Percentiles rank a stretch among this genome's conserved stretches.
phyloP scores from a whole-genome alignment of 2,113 vertebrate genomes.

The Parus major region DNA sequence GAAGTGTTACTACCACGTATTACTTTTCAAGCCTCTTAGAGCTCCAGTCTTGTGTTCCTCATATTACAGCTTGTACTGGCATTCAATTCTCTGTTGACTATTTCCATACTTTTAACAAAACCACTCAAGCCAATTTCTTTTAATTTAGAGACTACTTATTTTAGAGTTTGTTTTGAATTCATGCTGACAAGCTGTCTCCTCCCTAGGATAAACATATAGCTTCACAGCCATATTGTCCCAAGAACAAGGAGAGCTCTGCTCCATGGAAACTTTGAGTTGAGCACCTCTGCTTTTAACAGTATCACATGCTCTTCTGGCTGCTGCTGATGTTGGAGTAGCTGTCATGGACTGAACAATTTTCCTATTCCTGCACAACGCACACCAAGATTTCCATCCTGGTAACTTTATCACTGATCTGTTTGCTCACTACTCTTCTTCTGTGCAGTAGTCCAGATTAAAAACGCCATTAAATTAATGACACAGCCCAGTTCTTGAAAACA shows the following conservation, averaged over 20 bases:
- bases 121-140: not conserved
- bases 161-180: not conserved
- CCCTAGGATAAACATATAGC: not conserved
- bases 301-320: not conserved
- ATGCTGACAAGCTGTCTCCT: not conserved
- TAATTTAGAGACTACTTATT: not conserved
- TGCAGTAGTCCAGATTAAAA: not conserved
- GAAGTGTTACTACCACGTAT: not conserved
- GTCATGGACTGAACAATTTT: not conserved
- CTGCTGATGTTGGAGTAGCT: not conserved
- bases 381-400: not conserved
- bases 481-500: not conserved
- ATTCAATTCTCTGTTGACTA: not conserved
- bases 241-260: not conserved
- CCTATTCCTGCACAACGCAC: not conserved
- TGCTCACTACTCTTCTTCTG: not conserved
- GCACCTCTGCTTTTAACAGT: not conserved
- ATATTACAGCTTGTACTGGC: not conserved
- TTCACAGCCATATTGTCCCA: not conserved
- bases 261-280: not conserved
- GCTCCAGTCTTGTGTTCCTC: not conserved
- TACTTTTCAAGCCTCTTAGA: not conserved
- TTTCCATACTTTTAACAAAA: not conserved
- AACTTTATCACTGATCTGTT: not conserved
- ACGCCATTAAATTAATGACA: not conserved